Evolutionary conservation across 1,140 invertebrate genomes (phyloP).

Genomic region (Lepidurus apus): DNA sequence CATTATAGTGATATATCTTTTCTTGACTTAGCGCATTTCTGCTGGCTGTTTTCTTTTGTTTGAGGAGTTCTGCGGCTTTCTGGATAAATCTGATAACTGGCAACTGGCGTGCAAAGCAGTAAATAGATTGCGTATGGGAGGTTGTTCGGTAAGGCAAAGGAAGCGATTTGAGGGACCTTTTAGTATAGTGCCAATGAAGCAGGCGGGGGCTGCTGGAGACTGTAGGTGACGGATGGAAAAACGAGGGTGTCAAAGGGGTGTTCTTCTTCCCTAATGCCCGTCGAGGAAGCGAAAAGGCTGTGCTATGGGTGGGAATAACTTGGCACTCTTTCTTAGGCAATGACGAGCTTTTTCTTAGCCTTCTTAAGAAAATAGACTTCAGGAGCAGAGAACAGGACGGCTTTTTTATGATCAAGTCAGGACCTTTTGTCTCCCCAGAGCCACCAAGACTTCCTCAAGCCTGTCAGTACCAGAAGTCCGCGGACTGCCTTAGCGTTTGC

Average conservation of each 20-base stretch:
- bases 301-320: conserved; percentile 7
- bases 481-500: conserved; percentile 17
- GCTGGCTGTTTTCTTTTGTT: not conserved
- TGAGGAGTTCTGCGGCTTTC: not conserved
- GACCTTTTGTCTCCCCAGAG: conserved; percentile 18
- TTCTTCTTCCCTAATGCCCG: conserved; percentile 11
- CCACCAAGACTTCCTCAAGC: conserved; percentile 21
- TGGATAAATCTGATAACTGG: not conserved
- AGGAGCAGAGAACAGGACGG: not conserved
- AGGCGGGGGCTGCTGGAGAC: conserved; percentile 8
- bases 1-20: not conserved
- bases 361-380: conserved; percentile 22
- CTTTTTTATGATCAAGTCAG: conserved; percentile 19
- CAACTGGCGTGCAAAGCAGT: no score
- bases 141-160: not conserved
- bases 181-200: conserved; percentile 7
- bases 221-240: conserved; percentile 21
- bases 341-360: conserved; percentile 12
- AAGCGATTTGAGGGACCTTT: not conserved
- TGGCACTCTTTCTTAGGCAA: conserved; percentile 21
- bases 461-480: conserved; percentile 17
- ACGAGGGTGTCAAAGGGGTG: conserved; percentile 20
- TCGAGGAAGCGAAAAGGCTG: not conserved
- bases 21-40: not conserved
- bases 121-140: not conserved